Base-by-base conservation (phyloP, 2,797 vertebrate species). In the Sternotherus odoratus region DNA sequence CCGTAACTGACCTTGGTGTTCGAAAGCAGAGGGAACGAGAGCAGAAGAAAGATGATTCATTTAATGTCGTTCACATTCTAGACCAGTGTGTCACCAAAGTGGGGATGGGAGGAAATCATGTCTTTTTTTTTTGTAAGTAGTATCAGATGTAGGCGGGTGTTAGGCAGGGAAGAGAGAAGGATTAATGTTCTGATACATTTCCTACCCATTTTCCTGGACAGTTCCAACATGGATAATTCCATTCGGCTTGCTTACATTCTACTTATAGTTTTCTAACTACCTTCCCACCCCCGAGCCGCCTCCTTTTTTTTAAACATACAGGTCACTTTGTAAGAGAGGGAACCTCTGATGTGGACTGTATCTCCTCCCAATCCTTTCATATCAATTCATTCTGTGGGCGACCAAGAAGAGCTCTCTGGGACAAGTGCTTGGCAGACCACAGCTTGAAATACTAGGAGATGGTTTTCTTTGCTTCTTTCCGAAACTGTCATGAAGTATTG, bases 111-210 rank as follows among this genome's bases (percentile, higher is more conserved):
- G 82, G 85, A 4, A 4, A 77, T 36, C 60, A 91, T 93, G 95
- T 54, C 91, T 74, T 6, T 1, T 43, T 91, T 96, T 90, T n/a
- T n/a, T n/a, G 94, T 87, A 89, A 87, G 91, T 24, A 0, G 77
- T 5, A 90, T 88, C 91, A 95, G 90, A 96, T 95, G 94, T 81
- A 96, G 85, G 85, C 23, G 0, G 36, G 81, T 81, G 89, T 96
- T 83, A 28, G 66, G 36, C 91, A 90, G 92, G 95, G 50, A 11
- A 12, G 69, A 91, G 26, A 72, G 12, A 4, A 2, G 75, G 77
- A 23, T 6, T n/a, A 1, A 7, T 2, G 69, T 0, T 15, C 69
- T 26, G 39, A 19, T 75, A 54, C 75, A 36, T 66, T 54, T 43
- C 79, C 0, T 1, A 82, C 75, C 12, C 1, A 0, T 75, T 80